Evolutionary conservation across 2,888 invertebrate species (phyloP).

Genomic region (Gnatocerus cornutus): DNA sequence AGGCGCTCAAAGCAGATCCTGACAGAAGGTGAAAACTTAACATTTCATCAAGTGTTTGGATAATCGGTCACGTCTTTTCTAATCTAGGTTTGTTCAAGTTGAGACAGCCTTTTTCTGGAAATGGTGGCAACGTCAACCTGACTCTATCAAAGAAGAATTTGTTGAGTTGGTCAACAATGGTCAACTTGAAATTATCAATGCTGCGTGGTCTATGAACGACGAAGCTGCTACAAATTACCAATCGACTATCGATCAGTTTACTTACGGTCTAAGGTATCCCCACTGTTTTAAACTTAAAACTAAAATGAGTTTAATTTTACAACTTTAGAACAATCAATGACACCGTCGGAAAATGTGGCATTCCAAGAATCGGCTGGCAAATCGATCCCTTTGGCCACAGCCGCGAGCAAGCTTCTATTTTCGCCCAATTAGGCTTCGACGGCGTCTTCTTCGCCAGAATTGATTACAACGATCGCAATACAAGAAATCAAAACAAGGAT

Average conservation of each 20-base stretch:
- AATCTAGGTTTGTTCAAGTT: conserved; percentile 86
- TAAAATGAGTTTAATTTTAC: background rate
- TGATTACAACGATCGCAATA: conserved; percentile 87
- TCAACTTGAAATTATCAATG: conserved; percentile 84
- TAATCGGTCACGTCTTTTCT: background rate
- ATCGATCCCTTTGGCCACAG: conserved; percentile 92
- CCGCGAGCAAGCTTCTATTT: conserved; percentile 86
- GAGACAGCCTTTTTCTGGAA: conserved; percentile 88
- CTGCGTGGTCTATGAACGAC: conserved; percentile 91
- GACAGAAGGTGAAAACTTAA: conserved; percentile 68
- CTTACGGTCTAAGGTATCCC: conserved; percentile 72
- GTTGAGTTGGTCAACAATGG: conserved; percentile 81
- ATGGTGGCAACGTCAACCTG: conserved; percentile 86
- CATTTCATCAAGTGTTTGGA: conserved; percentile 42
- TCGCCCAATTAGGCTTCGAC: conserved; percentile 91
- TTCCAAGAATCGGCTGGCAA: conserved; percentile 86
- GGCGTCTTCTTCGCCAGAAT: conserved; percentile 90
- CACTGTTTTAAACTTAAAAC: background rate
- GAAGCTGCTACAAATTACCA: conserved; percentile 83
- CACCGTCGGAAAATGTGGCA: conserved; percentile 82
- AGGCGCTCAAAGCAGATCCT: conserved; percentile 75
- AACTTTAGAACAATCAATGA: conserved; percentile 77
- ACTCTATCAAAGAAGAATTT: conserved; percentile 76
- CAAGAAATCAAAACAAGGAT: conserved; percentile 75
- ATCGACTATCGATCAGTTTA: conserved; percentile 83